These are phyloP conservation scores for Cygnus buccinator DNA, from an alignment of 2,113 vertebrate species.

Conservation along the genomic window DNA sequence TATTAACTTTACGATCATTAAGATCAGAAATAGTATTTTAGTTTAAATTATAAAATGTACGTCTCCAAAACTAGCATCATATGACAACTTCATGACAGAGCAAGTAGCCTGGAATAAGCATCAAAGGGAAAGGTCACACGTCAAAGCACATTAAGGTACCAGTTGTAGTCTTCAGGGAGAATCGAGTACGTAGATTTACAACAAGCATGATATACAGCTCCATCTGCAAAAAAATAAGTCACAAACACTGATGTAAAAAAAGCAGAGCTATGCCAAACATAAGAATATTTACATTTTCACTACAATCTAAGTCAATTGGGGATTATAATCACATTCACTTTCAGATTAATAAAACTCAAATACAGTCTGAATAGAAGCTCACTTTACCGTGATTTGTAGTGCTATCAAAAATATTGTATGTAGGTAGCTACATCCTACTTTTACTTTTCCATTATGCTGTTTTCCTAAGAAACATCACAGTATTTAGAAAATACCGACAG, in stretches of 20 bases:
- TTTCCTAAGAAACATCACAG: neutral
- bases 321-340: neutral
- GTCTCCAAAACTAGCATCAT: neutral
- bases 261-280: neutral
- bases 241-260: neutral
- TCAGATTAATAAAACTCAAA: neutral
- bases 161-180: conserved; percentile 85
- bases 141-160: conserved; percentile 61
- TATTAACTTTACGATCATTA: neutral
- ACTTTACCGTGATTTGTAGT: neutral
- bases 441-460: neutral
- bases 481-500: neutral
- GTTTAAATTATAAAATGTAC: neutral
- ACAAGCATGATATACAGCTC: conserved; percentile 36
- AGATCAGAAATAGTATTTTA: neutral
- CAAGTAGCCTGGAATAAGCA: neutral
- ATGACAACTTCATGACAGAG: rapidly evolving
- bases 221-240: conserved; percentile 45
- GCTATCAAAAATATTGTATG: neutral
- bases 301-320: neutral
- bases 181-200: conserved; percentile 76
- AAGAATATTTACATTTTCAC: neutral
- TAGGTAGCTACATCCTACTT: neutral
- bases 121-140: neutral
- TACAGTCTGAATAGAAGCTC: neutral